Base-by-base conservation (phyloP, 1,140 invertebrate species). In the Sesamia nonagrioides region DNA sequence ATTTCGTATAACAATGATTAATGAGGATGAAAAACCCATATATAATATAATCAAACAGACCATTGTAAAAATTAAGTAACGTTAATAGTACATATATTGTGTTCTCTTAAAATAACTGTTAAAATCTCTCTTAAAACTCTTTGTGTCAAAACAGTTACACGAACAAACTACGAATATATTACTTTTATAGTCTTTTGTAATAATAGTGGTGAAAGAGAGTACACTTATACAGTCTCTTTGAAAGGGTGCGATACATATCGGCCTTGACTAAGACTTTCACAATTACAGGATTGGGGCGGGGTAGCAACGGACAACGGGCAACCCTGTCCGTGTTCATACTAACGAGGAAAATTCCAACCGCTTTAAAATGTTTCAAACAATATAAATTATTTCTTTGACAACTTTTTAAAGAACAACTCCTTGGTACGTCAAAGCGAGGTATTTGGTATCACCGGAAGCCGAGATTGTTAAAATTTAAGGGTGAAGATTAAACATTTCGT, bases 291-390 rank as follows among this genome's bases (percentile, higher is more conserved):
- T 42, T 9, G 5, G 35, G 17, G 60, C 27, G 13, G 54, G 54
- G 21, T 8, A 40, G 9, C 9, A 9, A 45, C 42, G 5, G 42
- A 9, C 5, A 8, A 63, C 60, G 13, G 17, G 37, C 61, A 66
- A 66, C 61, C 61, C 61, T 42, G 42, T 66, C 61, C 61, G 37
- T 66, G 37, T 40, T 58, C 27, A 35, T 60, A 15, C 56, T 66
- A 66, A 66, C 61, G 37, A 66, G 37, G 7, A 66, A 66, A 66
- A 66, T 37, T 66, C 61, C 37, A 37, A 42, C 61, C 42, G 61
- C 61, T 66, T 40, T 66, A 66, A 66, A 66, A 66, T 66, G 61
- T 66, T 66, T 66, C 61, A 66, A 66, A 66, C 61, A 42, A 66
- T 42, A 66, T 37, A 66, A 66, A 66, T 66, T 66, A 66, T 66